Evolutionary conservation across 35 echinoderm and acorn worm species (phyloP).

Genomic region (Apostichopus japonicus): DNA sequence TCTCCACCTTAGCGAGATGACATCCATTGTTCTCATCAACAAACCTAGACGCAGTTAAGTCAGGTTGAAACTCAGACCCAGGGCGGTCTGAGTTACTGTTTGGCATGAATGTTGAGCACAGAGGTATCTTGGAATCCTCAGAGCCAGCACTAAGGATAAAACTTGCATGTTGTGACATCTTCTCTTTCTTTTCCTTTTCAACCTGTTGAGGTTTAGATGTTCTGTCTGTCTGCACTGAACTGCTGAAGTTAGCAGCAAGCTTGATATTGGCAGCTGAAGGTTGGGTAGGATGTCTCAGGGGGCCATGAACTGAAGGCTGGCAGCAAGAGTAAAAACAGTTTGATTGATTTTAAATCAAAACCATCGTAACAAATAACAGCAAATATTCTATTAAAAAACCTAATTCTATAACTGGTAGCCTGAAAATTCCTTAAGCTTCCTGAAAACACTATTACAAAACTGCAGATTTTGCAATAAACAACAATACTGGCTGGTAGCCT

Average conservation of each 20-base stretch:
- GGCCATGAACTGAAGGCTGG: neutral
- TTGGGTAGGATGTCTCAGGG: conserved; percentile 8
- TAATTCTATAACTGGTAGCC: too few relatives aligned
- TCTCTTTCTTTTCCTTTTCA: neutral
- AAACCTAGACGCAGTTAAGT: neutral
- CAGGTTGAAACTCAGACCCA: neutral
- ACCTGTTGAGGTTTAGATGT: neutral
- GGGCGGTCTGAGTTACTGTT: conserved; percentile 16
- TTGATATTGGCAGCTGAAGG: conserved; percentile 8
- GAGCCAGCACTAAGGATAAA: too few relatives aligned
- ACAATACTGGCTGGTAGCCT: too few relatives aligned
- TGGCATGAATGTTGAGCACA: conserved; percentile 9
- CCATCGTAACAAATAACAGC: too few relatives aligned
- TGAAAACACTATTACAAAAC: too few relatives aligned
- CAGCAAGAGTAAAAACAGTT: neutral
- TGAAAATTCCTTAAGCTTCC: too few relatives aligned
- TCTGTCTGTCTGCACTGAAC: neutral
- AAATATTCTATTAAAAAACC: too few relatives aligned
- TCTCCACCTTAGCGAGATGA: neutral
- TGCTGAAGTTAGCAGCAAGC: conserved; percentile 5
- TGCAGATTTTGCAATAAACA: too few relatives aligned
- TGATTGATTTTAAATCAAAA: too few relatives aligned
- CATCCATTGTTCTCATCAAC: neutral
- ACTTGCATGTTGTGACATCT: neutral
- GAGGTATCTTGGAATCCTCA: neutral